Conservation (phyloP, 2,888 invertebrate species). For the Exocentrus adspersus region DNA sequence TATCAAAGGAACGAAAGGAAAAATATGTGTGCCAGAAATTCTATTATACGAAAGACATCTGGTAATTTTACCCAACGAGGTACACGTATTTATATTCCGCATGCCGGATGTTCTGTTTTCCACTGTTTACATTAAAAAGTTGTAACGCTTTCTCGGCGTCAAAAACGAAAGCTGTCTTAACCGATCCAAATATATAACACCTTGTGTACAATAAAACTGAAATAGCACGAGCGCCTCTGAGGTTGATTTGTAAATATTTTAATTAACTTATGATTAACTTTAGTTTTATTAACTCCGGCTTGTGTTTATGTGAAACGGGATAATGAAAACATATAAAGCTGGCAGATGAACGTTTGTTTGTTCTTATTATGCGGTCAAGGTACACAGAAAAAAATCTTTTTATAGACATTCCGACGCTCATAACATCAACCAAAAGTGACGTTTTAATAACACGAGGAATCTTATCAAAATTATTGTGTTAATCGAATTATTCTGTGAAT, state of each 20-base stretch:
- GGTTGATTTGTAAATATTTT: constrained; percentile 19
- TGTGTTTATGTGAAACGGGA: neutral
- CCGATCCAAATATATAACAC: constrained; percentile 30
- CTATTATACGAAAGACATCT: constrained; percentile 30
- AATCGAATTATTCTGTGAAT: no score
- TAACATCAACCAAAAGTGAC: no score
- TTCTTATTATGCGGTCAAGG: no score
- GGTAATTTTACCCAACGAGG: constrained; percentile 29
- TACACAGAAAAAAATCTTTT: no score
- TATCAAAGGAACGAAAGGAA: constrained; percentile 11
- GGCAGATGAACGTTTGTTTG: no score
- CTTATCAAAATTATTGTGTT: no score
- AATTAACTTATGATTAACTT: constrained; percentile 25
- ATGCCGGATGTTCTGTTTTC: constrained; percentile 23
- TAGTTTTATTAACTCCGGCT: constrained; percentile 16
- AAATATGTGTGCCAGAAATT: constrained; percentile 8
- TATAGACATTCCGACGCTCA: no score
- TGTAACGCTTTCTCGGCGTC: constrained; percentile 25
- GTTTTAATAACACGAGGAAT: no score
- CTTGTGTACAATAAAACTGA: constrained; percentile 27
- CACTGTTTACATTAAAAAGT: constrained; percentile 15
- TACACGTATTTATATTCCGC: neutral
- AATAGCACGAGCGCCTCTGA: constrained; percentile 9
- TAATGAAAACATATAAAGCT: no score
- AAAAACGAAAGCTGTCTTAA: constrained; percentile 29